A percentile compares a stretch with the other conserved stretches of the same genome.
Conservation (phyloP, 2,888 invertebrate genomes). For the Empis livida region DNA sequence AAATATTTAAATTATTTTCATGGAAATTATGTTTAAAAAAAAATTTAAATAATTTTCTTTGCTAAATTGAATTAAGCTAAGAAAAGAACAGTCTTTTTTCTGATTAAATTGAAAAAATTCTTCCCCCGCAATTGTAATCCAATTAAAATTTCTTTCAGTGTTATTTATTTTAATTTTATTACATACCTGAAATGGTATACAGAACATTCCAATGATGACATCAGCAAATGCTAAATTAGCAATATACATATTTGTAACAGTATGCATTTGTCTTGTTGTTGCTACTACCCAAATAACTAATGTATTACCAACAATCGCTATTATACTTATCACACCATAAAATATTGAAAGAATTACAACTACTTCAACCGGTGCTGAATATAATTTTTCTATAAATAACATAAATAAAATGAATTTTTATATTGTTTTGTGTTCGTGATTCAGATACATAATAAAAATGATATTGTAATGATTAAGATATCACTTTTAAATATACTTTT, state of each 20-base stretch:
- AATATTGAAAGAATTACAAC: slow-evolving; percentile 61
- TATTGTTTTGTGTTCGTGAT: background rate
- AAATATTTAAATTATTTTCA: no score
- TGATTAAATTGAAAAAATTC: no score
- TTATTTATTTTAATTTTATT: background rate
- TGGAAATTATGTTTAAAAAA: no score
- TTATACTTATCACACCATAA: slow-evolving; percentile 68
- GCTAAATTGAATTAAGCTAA: no score
- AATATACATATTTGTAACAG: slow-evolving; percentile 75
- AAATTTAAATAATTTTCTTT: no score
- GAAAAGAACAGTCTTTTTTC: no score
- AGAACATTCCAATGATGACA: slow-evolving; percentile 72
- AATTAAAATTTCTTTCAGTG: no score
- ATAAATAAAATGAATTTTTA: background rate
- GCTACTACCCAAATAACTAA: slow-evolving; percentile 78
- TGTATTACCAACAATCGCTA: slow-evolving; percentile 70
- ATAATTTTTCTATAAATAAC: slow-evolving; percentile 43
- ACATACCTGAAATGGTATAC: slow-evolving; percentile 70
- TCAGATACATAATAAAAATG: background rate
- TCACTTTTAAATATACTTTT: background rate
- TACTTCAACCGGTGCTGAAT: slow-evolving; percentile 60
- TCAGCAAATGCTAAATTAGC: slow-evolving; percentile 77
- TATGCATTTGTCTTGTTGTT: slow-evolving; percentile 65
- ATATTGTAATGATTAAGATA: background rate
- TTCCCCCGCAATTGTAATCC: no score